Base-by-base conservation (phyloP, 2,113 vertebrate genomes). In the Urocitellus parryii region DNA sequence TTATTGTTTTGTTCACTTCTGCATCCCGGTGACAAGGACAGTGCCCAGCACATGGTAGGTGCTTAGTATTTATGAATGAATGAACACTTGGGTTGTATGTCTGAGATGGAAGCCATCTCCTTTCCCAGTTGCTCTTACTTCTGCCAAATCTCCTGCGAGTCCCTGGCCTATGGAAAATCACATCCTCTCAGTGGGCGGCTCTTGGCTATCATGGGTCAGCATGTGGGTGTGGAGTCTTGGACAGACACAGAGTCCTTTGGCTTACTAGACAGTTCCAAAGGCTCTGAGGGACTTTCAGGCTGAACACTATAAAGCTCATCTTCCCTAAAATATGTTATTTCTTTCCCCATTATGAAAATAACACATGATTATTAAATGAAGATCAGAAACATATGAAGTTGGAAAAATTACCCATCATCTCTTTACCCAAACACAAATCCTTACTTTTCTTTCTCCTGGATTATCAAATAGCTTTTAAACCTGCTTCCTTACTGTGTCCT, bases 341-440 rank as follows among this genome's bases (percentile, higher is more conserved):
- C 85, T 39, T 72, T 16, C n/a, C 79, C 37, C 8, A 48, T 92
- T 96, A 95, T 91, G 83, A 93, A 96, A 95, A 96, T 70, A 97
- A 91, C 91, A 94, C 89, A 73, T 74, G 83, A 56, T 81, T 18
- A 37, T 89, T 86, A 63, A 91, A 72, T 45, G 58, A 86, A 92
- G 61, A 67, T 63, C 34, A 53, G 42, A 78, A 94, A 84, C 90
- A 45, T 25, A 88, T 2, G 18, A 91, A 88, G 34, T 14, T 78
- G 61, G 74, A 86, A 88, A 95, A 94, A 78, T 13, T 42, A 82
- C 18, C 58, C 34, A 9, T 25, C 48, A 58, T 84, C 29, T 32
- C 45, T 87, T 88, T 53, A 72, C 51, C 16, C 20, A 65, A 61
- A 77, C 16, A 70, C 83, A 93, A 87, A 83, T 34, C 53, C 37